Evolutionary conservation across 2,113 vertebrate species (phyloP).

Genomic region (Daubentonia madagascariensis): DNA sequence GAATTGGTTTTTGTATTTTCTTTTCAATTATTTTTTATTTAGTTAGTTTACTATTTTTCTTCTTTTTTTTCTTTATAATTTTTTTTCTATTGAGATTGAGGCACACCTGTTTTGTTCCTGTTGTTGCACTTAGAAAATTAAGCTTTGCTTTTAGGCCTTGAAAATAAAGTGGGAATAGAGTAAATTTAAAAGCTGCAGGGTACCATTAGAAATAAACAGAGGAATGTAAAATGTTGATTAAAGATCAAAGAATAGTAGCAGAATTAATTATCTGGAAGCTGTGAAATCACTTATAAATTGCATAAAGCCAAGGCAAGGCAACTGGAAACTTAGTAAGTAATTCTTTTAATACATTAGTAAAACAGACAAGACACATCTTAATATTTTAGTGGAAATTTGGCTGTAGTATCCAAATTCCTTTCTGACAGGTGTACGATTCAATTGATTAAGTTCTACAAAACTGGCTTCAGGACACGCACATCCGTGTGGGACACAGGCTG

Average conservation of each 20-base stretch:
- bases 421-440: neutral
- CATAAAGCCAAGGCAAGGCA: conserved; percentile 53
- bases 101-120: neutral
- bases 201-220: conserved; percentile 70
- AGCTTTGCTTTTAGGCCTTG: conserved; percentile 57
- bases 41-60: neutral
- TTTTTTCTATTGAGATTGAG: neutral
- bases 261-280: conserved; percentile 74
- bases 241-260: conserved; percentile 76
- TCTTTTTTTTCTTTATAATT: neutral
- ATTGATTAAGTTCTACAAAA: neutral
- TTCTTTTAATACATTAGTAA: conserved; percentile 66
- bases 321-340: conserved; percentile 71
- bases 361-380: conserved; percentile 26
- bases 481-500: neutral
- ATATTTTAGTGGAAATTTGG: neutral
- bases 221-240: conserved; percentile 72
- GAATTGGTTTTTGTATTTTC: neutral
- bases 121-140: conserved; percentile 41
- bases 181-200: conserved; percentile 69
- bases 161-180: conserved; percentile 69
- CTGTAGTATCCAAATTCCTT: neutral
- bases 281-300: conserved; percentile 62
- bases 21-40: conserved; percentile 1
- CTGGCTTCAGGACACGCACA: neutral